Evolutionary conservation across 2,888 invertebrate genomes (phyloP), one percentile per base, ranked within the genome.

Genomic region (Lasioglossum malachurum): DNA sequence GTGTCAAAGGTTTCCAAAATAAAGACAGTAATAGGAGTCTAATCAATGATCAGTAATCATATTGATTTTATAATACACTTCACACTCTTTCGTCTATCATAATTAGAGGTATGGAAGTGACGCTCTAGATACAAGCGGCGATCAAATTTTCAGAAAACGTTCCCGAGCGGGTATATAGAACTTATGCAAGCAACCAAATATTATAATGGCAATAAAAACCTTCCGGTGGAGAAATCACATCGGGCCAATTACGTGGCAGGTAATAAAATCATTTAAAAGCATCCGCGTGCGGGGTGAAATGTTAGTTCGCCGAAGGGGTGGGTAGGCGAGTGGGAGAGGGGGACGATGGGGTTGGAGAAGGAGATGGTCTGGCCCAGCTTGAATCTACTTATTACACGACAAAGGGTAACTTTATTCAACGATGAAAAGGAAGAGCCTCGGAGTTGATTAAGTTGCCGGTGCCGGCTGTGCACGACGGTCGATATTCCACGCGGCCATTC

Each of bases 391-490:
- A 83, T 88, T 79, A 87, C 85, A 79, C 78, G 90, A 90, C 90
- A 90, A 90, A 90, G 88, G 90, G 82, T 88, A 88, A 90, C 87
- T 87, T 85, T 88, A 89, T 87, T 86, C 86, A 82, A 89, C 79
- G 86, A 88, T 80, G 88, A 87, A 87, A 89, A 87, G 88, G 88
- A 88, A 87, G 88, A 84, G 87, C 80, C 31, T 44, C 60, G 88
- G 49, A 80, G 83, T 80, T 86, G 87, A 87, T 87, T 87, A 87
- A 86, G 86, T 87, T 78, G 83, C 57, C 86, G 80, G 69, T 53
- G 80, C 75, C 64, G 67, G 69, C 53, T 57, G 46, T 31, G 38
- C 53, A 38, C 74, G 73, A 46, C 75, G 82, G 77, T 89, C 89
- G 88, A 89, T 89, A 89, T 89, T 87, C 84, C 73, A 49, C 78